Evolutionary conservation across 2,113 vertebrate genomes (phyloP).

Genomic region (Hemiprocne comata): DNA sequence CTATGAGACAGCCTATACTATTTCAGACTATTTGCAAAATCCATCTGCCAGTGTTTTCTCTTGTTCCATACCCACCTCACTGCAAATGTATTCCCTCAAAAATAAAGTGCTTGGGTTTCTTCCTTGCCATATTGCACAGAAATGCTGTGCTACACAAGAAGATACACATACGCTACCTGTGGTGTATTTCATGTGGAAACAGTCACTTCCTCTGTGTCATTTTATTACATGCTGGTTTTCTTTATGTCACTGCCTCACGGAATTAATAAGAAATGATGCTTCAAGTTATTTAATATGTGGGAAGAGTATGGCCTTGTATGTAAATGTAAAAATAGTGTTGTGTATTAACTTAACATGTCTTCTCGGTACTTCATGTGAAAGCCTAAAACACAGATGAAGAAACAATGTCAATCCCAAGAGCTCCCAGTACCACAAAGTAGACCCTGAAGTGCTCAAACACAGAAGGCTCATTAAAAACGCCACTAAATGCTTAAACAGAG

Average conservation of each 20-base stretch:
- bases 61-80: not conserved
- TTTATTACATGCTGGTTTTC: not conserved
- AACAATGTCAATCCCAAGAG: not conserved
- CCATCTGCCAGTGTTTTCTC: not conserved
- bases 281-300: not conserved
- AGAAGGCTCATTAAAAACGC: not conserved
- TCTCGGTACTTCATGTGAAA: not conserved
- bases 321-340: not conserved
- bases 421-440: not conserved
- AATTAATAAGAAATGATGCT: not conserved
- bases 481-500: not conserved
- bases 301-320: not conserved
- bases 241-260: not conserved
- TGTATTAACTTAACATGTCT: not conserved
- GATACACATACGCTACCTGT: not conserved
- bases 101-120: not conserved
- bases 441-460: not conserved
- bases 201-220: not conserved
- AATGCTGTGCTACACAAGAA: not conserved
- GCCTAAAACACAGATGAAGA: not conserved
- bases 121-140: not conserved
- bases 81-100: not conserved
- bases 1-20: not conserved
- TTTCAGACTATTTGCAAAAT: not conserved
- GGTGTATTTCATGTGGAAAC: not conserved